phyloP scores from a whole-genome alignment of 2,797 vertebrate genomes.

The Thalassophryne amazonica region DNA sequence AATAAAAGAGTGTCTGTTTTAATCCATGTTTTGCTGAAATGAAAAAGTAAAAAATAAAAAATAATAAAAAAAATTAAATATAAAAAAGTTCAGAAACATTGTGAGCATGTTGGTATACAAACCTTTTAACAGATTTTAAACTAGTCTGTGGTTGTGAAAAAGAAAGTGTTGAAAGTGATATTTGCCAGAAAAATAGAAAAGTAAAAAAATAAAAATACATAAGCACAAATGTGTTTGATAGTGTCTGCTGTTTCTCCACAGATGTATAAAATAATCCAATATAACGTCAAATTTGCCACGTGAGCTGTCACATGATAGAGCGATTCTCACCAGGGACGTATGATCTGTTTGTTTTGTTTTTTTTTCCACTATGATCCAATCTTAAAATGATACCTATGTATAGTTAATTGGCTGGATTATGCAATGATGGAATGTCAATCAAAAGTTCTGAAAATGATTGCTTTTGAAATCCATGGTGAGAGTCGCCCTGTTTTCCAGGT shows the following conservation, averaged over 20 bases:
- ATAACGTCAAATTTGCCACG: conserved; percentile 43
- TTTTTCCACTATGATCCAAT: background rate
- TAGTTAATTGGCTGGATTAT: background rate
- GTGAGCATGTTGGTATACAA: conserved; percentile 81
- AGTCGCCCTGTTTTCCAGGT: conserved; percentile 57
- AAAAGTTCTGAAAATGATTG: too few relatives aligned
- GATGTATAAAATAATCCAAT: conserved; percentile 68
- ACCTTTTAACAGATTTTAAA: conserved; percentile 70
- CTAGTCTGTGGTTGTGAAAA: conserved; percentile 79
- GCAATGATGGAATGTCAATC: background rate
- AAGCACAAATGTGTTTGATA: conserved; percentile 80
- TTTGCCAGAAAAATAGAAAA: conserved; percentile 62
- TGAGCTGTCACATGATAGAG: conserved; percentile 50
- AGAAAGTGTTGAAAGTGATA: conserved; percentile 63
- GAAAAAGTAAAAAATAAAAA: conserved; percentile 24
- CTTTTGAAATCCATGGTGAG: conserved; percentile 46
- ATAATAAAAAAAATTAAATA: conserved; percentile 24
- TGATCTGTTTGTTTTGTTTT: background rate
- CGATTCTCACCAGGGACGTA: conserved; percentile 39
- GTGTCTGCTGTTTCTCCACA: conserved; percentile 77
- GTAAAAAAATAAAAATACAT: conserved; percentile 56
- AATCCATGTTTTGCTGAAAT: conserved; percentile 68
- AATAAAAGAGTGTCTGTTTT: conserved; percentile 57
- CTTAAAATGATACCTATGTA: background rate
- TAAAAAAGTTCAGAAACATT: conserved; percentile 69